phyloP scores from a whole-genome alignment of 1,140 invertebrate species.

The Thereuonema tuberculata region DNA sequence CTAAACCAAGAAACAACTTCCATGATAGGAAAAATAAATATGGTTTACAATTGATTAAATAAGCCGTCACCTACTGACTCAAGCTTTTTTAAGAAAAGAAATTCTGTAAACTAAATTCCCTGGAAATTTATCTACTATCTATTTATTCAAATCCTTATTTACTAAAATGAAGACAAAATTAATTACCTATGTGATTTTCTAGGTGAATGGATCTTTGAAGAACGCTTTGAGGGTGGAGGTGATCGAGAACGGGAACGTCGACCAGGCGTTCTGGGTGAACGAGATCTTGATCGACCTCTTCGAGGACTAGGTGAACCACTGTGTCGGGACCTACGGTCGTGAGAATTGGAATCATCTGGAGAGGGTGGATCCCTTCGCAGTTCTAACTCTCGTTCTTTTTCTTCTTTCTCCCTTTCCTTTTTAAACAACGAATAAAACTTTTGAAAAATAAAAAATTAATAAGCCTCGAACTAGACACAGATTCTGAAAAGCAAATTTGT shows the following conservation, averaged over 20 bases:
- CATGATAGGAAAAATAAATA: no score
- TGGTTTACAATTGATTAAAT: no score
- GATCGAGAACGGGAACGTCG: slow-evolving; percentile 18
- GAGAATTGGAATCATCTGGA: slow-evolving; percentile 12
- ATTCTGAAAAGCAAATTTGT: not conserved
- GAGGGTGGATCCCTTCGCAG: not conserved
- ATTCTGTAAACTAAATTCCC: no score
- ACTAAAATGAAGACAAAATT: no score
- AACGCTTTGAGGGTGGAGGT: slow-evolving; percentile 14
- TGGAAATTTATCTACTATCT: no score
- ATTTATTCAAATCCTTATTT: no score
- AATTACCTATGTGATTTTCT: not conserved
- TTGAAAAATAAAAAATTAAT: not conserved
- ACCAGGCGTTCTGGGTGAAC: slow-evolving; percentile 11
- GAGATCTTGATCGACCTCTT: not conserved
- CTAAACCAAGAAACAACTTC: no score
- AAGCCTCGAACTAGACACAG: not conserved
- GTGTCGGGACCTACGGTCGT: slow-evolving; percentile 12
- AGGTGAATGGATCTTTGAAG: not conserved
- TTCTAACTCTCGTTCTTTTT: slow-evolving; percentile 12
- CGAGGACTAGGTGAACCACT: not conserved
- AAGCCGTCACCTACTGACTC: no score
- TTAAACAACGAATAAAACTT: not conserved
- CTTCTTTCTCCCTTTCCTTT: slow-evolving; percentile 12
- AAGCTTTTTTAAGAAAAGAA: no score